Evolutionary conservation across 1,140 invertebrate species (phyloP).

Genomic region (Ips nitidus): DNA sequence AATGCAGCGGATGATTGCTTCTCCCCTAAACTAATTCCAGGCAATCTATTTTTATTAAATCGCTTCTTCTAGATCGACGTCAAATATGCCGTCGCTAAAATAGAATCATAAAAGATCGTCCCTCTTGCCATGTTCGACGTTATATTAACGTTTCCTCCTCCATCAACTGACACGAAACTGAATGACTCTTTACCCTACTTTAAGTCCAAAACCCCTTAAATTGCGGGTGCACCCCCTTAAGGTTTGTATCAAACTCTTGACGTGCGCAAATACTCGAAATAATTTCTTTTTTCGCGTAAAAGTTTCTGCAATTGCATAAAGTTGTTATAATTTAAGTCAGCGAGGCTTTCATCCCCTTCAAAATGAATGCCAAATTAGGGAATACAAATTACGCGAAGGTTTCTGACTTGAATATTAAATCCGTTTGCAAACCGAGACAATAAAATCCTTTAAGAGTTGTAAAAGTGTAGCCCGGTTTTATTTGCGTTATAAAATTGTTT

Average conservation of each 20-base stretch:
- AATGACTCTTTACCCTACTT: neutral
- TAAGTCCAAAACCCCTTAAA: too few species aligned
- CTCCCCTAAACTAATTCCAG: neutral
- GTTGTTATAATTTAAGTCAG: neutral
- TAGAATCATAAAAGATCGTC: constrained; percentile 12
- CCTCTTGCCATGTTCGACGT: neutral
- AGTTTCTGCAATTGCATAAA: neutral
- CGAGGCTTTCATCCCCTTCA: constrained; percentile 2
- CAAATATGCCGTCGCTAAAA: constrained; percentile 10
- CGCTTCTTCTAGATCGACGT: constrained; percentile 5
- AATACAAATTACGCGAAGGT: constrained; percentile 3
- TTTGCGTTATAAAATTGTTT: neutral
- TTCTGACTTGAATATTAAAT: constrained; percentile 5
- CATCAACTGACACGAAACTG: constrained; percentile 6
- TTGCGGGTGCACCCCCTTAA: too few species aligned
- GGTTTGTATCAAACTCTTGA: too few species aligned
- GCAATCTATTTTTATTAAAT: constrained; percentile 13
- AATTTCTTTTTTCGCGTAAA: too few species aligned
- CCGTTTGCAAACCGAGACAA: neutral
- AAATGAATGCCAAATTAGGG: constrained; percentile 5
- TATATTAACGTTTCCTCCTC: constrained; percentile 8
- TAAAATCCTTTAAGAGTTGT: neutral
- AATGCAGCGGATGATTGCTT: neutral
- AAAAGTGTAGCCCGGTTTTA: neutral
- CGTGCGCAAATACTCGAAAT: too few species aligned